phyloP scores from a whole-genome alignment of 2,797 vertebrate genomes.

The Thaleichthys pacificus region DNA sequence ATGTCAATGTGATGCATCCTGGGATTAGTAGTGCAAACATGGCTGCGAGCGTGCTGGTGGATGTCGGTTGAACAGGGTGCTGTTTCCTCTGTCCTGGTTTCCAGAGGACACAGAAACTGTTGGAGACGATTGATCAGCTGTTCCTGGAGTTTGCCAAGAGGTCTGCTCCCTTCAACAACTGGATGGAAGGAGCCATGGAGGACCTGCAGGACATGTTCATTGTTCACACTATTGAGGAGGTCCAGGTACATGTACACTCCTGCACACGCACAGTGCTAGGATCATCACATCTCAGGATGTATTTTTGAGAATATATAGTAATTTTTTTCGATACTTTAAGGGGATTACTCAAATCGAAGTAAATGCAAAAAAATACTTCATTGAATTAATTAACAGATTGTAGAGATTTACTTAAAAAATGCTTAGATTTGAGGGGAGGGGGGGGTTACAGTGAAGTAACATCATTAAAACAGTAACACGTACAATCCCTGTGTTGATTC shows the following conservation, averaged over 20 bases:
- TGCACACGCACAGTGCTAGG: not conserved
- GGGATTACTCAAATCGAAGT: too few relatives aligned
- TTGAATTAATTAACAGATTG: too few relatives aligned
- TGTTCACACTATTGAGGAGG: conserved; percentile 91
- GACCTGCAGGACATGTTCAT: conserved; percentile 99
- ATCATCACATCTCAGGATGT: too few relatives aligned
- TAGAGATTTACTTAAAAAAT: too few relatives aligned
- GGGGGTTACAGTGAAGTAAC: too few relatives aligned
- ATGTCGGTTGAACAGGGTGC: conserved; percentile 14
- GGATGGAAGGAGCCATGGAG: conserved; percentile 99
- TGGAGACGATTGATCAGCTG: conserved; percentile 96
- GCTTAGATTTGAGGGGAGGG: too few relatives aligned
- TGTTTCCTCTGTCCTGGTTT: conserved; percentile 14
- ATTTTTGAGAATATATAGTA: too few relatives aligned
- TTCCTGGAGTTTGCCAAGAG: conserved; percentile 96
- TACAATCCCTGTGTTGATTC: not conserved
- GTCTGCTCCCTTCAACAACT: conserved; percentile 96
- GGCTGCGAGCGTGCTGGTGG: conserved; percentile 30
- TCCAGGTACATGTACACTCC: conserved; percentile 77
- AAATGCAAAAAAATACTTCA: too few relatives aligned
- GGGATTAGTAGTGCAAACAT: conserved; percentile 44
- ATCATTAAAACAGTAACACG: too few relatives aligned
- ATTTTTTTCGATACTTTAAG: too few relatives aligned
- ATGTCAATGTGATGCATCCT: conserved; percentile 32
- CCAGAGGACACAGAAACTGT: conserved; percentile 92